Evolutionary conservation across 2,888 invertebrate species (phyloP).

Genomic region (Micoletzkya japonica): DNA sequence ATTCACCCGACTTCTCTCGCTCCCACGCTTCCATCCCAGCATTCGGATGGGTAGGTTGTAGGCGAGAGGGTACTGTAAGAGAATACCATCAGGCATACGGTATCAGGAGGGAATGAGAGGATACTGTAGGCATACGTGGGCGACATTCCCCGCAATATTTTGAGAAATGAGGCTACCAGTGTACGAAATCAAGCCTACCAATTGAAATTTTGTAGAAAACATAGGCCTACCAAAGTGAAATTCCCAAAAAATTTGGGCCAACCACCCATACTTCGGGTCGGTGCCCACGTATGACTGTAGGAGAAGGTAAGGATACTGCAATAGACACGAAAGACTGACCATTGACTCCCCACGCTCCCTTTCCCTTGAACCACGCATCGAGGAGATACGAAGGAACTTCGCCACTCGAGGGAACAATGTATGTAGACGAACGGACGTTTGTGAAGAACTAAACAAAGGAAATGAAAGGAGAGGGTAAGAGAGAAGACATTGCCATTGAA

Average conservation of each 20-base stretch:
- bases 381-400: constrained; percentile 3
- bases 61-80: constrained; percentile 9
- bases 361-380: constrained; percentile 17
- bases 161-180: no score
- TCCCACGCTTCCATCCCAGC: not conserved
- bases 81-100: not conserved
- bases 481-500: not conserved
- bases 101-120: no score
- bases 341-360: constrained; percentile 22
- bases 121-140: no score
- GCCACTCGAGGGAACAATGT: constrained; percentile 12
- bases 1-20: not conserved
- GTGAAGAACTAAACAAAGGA: constrained; percentile 17
- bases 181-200: no score
- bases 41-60: constrained; percentile 10
- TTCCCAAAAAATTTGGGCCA: not conserved
- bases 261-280: not conserved
- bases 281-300: not conserved
- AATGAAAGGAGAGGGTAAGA: not conserved
- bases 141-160: no score
- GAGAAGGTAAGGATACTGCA: no score
- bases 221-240: no score
- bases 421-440: constrained; percentile 5
- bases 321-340: not conserved
- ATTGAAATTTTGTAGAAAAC: no score